Percentiles rank a stretch among this genome's conserved stretches.
Evolutionary conservation across 2,797 vertebrate species (phyloP).

Genomic region (Catostomus latipinnis): DNA sequence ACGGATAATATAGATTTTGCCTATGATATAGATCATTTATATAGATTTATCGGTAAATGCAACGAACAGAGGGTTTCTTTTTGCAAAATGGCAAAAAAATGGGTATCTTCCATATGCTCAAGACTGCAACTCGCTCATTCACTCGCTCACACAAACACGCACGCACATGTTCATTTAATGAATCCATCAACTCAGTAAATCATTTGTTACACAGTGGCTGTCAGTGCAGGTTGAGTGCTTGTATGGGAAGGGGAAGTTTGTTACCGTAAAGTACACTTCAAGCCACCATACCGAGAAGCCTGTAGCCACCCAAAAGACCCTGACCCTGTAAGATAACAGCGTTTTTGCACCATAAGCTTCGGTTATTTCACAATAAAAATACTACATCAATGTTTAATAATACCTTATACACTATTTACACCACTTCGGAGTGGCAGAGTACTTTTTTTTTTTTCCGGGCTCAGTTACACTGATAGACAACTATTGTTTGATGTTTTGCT

Average conservation of each 20-base stretch:
- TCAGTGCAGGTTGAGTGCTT: slow-evolving; percentile 79
- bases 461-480: slow-evolving; percentile 20
- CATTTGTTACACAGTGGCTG: slow-evolving; percentile 78
- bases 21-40: slow-evolving; percentile 44
- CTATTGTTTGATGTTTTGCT: slow-evolving; percentile 36
- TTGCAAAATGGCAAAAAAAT: slow-evolving; percentile 37
- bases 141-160: slow-evolving; percentile 23
- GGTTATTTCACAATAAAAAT: slow-evolving; percentile 77
- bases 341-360: slow-evolving; percentile 73
- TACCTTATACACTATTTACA: slow-evolving; percentile 80
- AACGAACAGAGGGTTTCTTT: slow-evolving; percentile 41
- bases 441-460: not conserved
- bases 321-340: slow-evolving; percentile 66
- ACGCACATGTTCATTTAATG: slow-evolving; percentile 64
- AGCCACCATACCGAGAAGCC: slow-evolving; percentile 72
- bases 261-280: slow-evolving; percentile 63
- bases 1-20: slow-evolving; percentile 29
- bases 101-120: slow-evolving; percentile 19
- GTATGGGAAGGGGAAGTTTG: slow-evolving; percentile 47
- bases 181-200: slow-evolving; percentile 68
- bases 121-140: slow-evolving; percentile 14
- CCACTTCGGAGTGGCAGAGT: slow-evolving; percentile 55
- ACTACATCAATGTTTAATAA: slow-evolving; percentile 77
- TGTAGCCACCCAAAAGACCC: slow-evolving; percentile 69
- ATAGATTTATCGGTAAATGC: slow-evolving; percentile 51